Percentiles rank a stretch among this genome's conserved stretches.
These are phyloP conservation scores for Mimumesa dahlbomi DNA, from an alignment of 2,888 invertebrate species.

Conservation along the genomic window DNA sequence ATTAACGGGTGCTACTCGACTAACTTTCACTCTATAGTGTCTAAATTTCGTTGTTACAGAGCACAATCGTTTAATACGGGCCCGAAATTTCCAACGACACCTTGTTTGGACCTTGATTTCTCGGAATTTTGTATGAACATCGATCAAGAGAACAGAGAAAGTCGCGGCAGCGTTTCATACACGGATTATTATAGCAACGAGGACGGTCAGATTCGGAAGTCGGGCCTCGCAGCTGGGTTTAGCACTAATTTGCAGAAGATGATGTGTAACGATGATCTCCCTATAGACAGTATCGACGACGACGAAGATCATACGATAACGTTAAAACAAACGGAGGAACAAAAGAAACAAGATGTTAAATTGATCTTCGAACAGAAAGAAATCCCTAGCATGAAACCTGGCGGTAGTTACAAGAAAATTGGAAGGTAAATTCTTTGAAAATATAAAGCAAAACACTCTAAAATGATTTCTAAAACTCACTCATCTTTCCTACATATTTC, in stretches of 20 bases:
- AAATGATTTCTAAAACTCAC: background rate
- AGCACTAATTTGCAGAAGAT: conserved; percentile 55
- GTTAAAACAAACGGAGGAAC: conserved; percentile 74
- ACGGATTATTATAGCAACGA: conserved; percentile 79
- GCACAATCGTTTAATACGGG: conserved; percentile 50
- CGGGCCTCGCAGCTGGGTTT: conserved; percentile 17
- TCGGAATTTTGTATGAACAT: conserved; percentile 75
- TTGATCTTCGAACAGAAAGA: conserved; percentile 74
- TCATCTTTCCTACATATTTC: too few relatives aligned
- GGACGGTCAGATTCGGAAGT: conserved; percentile 76
- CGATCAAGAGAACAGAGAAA: conserved; percentile 75
- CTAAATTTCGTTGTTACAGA: too few relatives aligned
- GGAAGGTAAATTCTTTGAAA: conserved; percentile 70
- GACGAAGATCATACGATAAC: conserved; percentile 79
- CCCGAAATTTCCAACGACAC: conserved; percentile 82
- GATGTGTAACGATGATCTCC: conserved; percentile 56
- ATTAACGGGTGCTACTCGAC: too few relatives aligned
- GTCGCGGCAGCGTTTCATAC: conserved; percentile 78
- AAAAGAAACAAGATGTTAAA: conserved; percentile 77
- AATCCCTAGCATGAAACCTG: conserved; percentile 54
- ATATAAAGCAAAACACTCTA: background rate
- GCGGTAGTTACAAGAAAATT: conserved; percentile 75
- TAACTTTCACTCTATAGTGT: too few relatives aligned
- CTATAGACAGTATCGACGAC: conserved; percentile 71
- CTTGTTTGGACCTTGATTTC: conserved; percentile 82